Evolutionary conservation across 1,140 invertebrate species (phyloP).

Genomic region (Drosophila varians): DNA sequence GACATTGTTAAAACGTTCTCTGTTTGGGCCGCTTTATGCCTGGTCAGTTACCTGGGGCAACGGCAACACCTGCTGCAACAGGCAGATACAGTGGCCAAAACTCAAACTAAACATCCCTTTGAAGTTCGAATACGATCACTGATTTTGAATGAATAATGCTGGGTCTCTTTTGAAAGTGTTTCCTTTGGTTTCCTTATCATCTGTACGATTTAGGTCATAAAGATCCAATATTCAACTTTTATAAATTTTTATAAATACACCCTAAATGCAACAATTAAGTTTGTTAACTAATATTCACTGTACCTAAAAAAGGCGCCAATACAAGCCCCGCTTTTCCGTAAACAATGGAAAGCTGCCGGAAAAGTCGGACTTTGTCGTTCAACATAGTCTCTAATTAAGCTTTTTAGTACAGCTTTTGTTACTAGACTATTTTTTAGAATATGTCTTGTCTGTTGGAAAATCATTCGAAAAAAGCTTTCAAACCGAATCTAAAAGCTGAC

Average conservation of each 20-base stretch:
- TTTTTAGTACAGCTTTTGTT: not conserved
- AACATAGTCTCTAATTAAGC: not conserved
- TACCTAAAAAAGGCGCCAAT: not conserved
- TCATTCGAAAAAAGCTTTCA: slow-evolving; percentile 8
- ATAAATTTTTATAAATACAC: too few relatives aligned
- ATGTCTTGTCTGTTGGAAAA: not conserved
- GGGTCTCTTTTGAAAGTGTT: too few relatives aligned
- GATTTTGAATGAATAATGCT: too few relatives aligned
- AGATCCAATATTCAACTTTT: too few relatives aligned
- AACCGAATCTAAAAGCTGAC: slow-evolving; percentile 1
- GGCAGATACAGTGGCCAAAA: slow-evolving; percentile 33
- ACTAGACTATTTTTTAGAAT: not conserved
- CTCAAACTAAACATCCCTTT: not conserved
- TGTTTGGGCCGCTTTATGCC: slow-evolving; percentile 77
- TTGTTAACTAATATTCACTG: not conserved
- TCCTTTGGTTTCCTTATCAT: too few relatives aligned
- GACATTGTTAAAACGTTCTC: slow-evolving; percentile 65
- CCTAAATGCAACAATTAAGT: too few relatives aligned
- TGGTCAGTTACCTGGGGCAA: slow-evolving; percentile 82
- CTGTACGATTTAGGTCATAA: too few relatives aligned
- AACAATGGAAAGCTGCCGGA: not conserved
- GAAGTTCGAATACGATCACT: too few relatives aligned
- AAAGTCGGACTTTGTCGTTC: not conserved
- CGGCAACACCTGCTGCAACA: slow-evolving; percentile 61
- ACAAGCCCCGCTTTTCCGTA: not conserved